phyloP scores from a whole-genome alignment of 2,888 invertebrate genomes.

The Polylopha cassiicola region DNA sequence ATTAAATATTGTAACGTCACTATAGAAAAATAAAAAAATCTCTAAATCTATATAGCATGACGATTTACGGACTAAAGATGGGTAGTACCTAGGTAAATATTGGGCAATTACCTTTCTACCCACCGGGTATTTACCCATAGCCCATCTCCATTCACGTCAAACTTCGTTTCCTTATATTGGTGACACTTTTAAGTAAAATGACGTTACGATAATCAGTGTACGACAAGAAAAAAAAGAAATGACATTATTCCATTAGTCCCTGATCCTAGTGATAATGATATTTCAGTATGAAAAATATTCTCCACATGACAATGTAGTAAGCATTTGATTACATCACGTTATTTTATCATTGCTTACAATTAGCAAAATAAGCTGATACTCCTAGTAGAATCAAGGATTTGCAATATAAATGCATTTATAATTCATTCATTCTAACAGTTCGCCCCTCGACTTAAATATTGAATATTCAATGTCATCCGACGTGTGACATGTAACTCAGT shows the following conservation, averaged over 20 bases:
- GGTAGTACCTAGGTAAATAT: no score
- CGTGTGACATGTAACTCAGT: constrained; percentile 11
- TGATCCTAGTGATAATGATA: constrained; percentile 28
- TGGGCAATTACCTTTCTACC: no score
- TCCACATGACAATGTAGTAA: constrained; percentile 32
- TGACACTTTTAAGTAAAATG: no score
- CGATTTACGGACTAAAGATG: no score
- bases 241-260: constrained; percentile 26
- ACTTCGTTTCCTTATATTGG: no score
- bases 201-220: no score
- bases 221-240: constrained; percentile 27
- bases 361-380: constrained; percentile 32
- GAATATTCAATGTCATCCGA: constrained; percentile 19
- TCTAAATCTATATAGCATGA: no score
- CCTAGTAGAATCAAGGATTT: constrained; percentile 45
- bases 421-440: constrained; percentile 35
- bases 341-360: constrained; percentile 28
- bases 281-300: no score
- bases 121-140: no score
- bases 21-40: no score
- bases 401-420: constrained; percentile 67
- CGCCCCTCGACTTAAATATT: constrained; percentile 28
- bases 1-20: constrained; percentile 10
- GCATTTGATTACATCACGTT: constrained; percentile 32
- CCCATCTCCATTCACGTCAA: no score